Percentiles rank a stretch among this genome's conserved stretches.
phyloP scores from a whole-genome alignment of 2,797 vertebrate species.

The Gymnothorax javanicus region DNA sequence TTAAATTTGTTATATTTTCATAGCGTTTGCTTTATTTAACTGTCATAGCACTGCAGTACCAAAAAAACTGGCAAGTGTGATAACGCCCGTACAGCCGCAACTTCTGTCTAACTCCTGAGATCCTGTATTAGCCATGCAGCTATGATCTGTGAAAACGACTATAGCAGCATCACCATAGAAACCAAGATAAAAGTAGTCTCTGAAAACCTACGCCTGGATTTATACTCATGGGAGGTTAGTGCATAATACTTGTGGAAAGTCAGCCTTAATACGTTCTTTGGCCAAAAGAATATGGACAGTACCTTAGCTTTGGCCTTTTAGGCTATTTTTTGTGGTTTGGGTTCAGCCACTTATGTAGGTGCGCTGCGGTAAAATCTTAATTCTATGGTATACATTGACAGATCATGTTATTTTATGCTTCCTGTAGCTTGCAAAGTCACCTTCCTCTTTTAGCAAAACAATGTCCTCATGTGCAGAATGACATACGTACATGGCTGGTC shows the following conservation, averaged over 20 bases:
- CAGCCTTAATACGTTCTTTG: background rate
- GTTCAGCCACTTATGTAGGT: too few species aligned
- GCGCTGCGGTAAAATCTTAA: too few species aligned
- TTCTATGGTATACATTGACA: too few species aligned
- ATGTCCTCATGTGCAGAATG: too few species aligned
- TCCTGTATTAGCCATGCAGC: background rate
- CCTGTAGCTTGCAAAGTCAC: too few species aligned
- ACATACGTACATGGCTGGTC: too few species aligned
- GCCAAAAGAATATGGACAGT: too few species aligned
- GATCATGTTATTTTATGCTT: too few species aligned
- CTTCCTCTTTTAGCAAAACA: too few species aligned
- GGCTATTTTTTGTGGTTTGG: too few species aligned
- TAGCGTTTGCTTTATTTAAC: background rate
- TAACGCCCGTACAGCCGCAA: background rate
- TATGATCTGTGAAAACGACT: background rate
- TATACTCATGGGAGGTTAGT: background rate
- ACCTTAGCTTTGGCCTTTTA: too few species aligned
- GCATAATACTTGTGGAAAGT: background rate
- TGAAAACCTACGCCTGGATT: background rate
- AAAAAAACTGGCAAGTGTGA: background rate
- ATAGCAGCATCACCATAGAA: background rate
- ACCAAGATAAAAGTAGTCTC: background rate
- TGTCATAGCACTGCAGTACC: background rate
- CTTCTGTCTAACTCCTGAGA: background rate
- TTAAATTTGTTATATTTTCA: background rate